phyloP scores from a whole-genome alignment of 2,113 vertebrate species.

The Microcebus lehilahytsara region DNA sequence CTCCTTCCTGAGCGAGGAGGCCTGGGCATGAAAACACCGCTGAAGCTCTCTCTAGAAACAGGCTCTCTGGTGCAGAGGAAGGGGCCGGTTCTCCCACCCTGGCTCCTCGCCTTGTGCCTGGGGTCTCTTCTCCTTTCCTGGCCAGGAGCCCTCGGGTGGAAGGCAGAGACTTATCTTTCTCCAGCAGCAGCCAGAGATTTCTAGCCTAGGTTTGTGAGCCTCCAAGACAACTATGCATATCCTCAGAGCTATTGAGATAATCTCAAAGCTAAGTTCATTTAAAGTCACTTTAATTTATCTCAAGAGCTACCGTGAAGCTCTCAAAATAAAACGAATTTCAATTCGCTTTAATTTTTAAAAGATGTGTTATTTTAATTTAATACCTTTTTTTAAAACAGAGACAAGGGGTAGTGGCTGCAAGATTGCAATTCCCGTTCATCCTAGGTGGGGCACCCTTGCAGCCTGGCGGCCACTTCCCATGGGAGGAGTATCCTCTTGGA shows the following conservation, averaged over 20 bases:
- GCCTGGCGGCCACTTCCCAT: neutral
- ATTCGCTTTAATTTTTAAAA: slow-evolving; percentile 19
- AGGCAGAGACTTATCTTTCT: neutral
- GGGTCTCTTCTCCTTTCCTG: neutral
- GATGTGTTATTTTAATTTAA: neutral
- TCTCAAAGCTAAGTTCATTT: slow-evolving; percentile 7
- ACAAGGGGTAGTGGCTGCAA: neutral
- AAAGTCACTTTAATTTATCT: neutral
- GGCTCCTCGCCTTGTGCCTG: neutral
- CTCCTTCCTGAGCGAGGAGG: neutral
- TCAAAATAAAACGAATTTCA: slow-evolving; percentile 19
- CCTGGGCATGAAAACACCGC: too few species aligned
- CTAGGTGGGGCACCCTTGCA: neutral
- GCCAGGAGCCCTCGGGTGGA: neutral
- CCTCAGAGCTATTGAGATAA: neutral
- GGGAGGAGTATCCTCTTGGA: neutral
- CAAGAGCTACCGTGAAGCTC: neutral
- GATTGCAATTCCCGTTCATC: neutral
- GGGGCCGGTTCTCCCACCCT: neutral
- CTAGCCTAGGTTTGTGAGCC: neutral
- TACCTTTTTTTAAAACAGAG: neutral
- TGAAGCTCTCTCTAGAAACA: neutral
- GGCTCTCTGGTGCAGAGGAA: neutral
- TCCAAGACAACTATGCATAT: neutral
- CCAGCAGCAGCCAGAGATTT: neutral